These are phyloP conservation scores for Troides oblongomaculatus DNA, from an alignment of 2,888 invertebrate species.

Conservation along the genomic window DNA sequence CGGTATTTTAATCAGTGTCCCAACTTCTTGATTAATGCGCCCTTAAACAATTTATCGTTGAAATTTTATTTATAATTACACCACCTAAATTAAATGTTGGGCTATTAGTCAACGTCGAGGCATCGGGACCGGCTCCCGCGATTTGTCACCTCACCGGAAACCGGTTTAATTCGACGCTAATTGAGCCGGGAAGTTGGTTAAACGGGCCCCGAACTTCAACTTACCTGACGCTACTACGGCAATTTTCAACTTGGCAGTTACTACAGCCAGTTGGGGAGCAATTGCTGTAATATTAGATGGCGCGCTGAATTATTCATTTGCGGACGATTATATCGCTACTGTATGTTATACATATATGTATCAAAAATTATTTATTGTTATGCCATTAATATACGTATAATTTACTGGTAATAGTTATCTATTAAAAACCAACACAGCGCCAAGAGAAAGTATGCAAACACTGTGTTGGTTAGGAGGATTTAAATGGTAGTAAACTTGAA, in stretches of 20 bases:
- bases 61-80: slow-evolving; percentile 81
- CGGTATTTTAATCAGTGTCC: slow-evolving; percentile 81
- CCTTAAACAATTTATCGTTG: slow-evolving; percentile 74
- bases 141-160: slow-evolving; percentile 74
- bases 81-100: slow-evolving; percentile 72
- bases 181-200: slow-evolving; percentile 69
- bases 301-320: slow-evolving; percentile 53
- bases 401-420: too few species aligned
- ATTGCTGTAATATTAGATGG: slow-evolving; percentile 49
- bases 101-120: slow-evolving; percentile 76
- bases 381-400: too few species aligned
- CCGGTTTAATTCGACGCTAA: slow-evolving; percentile 74
- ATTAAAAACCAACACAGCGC: too few species aligned
- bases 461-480: too few species aligned
- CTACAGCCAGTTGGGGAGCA: slow-evolving; percentile 47
- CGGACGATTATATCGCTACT: slow-evolving; percentile 15
- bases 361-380: too few species aligned
- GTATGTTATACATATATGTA: too few species aligned
- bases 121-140: slow-evolving; percentile 66
- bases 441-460: too few species aligned
- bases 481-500: too few species aligned
- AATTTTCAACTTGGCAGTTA: slow-evolving; percentile 61
- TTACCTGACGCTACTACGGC: slow-evolving; percentile 53
- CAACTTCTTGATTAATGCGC: slow-evolving; percentile 81
- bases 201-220: slow-evolving; percentile 46